phyloP scores from a whole-genome alignment of 2,888 invertebrate genomes.

The Phorcus lineatus region DNA sequence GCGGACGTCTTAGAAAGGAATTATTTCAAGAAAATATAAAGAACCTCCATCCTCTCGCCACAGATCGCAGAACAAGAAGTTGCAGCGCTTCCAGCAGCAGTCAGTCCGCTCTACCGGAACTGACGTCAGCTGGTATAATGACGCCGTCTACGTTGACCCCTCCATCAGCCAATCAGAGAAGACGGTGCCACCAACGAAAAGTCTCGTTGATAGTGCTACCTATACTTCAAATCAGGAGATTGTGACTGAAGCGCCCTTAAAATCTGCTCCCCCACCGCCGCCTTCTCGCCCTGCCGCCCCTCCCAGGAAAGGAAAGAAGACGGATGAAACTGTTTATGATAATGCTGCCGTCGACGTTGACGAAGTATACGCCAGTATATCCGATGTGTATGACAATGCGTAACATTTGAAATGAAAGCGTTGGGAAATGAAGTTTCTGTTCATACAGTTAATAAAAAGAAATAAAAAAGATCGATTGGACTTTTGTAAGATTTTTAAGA shows the following conservation, averaged over 20 bases:
- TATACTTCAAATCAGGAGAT: neutral
- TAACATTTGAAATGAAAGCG: too few species aligned
- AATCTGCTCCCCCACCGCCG: neutral
- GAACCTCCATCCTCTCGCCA: neutral
- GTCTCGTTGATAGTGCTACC: neutral
- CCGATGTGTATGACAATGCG: slow-evolving; percentile 5
- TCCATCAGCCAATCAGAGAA: neutral
- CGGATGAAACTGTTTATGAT: slow-evolving; percentile 4
- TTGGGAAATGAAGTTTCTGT: too few species aligned
- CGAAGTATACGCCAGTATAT: neutral
- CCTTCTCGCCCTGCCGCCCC: neutral
- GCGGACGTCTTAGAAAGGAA: too few species aligned
- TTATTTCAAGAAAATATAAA: too few species aligned
- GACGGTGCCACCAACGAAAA: neutral
- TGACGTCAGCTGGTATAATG: neutral
- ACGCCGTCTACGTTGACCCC: neutral
- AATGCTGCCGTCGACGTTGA: neutral
- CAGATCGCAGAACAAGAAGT: neutral
- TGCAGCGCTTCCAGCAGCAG: neutral
- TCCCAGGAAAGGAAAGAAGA: neutral
- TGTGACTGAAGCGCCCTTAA: neutral
- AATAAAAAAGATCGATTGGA: too few species aligned
- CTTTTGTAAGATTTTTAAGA: too few species aligned
- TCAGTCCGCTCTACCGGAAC: neutral
- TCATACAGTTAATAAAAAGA: too few species aligned